phyloP scores from a whole-genome alignment of 2,113 vertebrate species.

The Prietella phreatophila region DNA sequence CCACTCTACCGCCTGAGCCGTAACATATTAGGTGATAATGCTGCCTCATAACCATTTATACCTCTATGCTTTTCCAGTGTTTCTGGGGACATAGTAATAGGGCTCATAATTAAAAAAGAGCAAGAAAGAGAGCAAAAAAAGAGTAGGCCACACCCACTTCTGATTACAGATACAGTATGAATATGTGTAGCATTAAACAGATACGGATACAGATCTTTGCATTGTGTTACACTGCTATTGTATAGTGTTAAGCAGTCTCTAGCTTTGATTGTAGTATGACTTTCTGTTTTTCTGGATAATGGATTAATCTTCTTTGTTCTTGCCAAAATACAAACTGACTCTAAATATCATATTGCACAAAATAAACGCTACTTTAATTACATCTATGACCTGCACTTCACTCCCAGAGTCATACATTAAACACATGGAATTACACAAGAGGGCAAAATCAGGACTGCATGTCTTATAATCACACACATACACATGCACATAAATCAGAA shows the following conservation, averaged over 20 bases:
- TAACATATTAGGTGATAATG: neutral
- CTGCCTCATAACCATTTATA: neutral
- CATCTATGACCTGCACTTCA: neutral
- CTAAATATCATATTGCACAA: constrained; percentile 1
- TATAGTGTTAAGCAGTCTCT: neutral
- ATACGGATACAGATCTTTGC: neutral
- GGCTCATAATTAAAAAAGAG: neutral
- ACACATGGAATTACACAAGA: neutral
- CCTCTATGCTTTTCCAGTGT: neutral
- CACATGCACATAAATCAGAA: neutral
- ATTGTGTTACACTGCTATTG: constrained; percentile 6
- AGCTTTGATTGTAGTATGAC: neutral
- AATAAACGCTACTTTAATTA: neutral
- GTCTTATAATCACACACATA: neutral
- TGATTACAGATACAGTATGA: neutral
- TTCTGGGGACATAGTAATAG: neutral
- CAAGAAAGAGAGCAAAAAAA: neutral
- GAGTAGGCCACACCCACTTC: constrained; percentile 2
- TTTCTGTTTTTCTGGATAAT: neutral
- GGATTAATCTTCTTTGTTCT: neutral
- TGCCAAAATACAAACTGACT: constrained; percentile 8
- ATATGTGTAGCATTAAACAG: neutral
- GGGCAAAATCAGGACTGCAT: neutral
- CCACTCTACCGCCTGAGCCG: too few species aligned
- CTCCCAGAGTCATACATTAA: neutral